phyloP scores from a whole-genome alignment of 2,113 vertebrate genomes.

The Nerophis ophidion region DNA sequence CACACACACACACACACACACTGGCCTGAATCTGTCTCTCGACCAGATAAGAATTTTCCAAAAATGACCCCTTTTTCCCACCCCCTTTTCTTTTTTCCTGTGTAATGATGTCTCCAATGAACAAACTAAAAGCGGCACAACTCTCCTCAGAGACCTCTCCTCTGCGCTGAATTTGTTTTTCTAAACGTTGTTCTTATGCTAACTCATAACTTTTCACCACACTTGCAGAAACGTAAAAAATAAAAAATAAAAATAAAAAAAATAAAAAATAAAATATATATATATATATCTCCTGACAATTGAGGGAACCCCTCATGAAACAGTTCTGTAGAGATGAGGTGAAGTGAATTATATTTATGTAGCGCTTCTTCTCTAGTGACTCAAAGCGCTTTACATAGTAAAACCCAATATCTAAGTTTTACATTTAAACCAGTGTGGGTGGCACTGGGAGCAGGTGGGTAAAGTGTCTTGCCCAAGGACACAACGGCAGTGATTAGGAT shows the following conservation, averaged over 20 bases:
- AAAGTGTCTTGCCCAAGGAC: no score
- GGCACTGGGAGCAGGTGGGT: no score
- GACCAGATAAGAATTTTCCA: constrained; percentile 43
- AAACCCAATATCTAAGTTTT: no score
- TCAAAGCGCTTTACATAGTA: no score
- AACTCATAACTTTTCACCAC: constrained; percentile 18
- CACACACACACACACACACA: constrained; percentile 2
- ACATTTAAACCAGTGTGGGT: no score
- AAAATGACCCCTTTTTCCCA: constrained; percentile 21
- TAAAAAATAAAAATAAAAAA: neutral
- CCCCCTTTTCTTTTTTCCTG: neutral
- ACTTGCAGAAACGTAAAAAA: constrained; percentile 8
- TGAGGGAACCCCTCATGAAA: no score
- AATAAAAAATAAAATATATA: no score
- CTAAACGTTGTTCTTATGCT: constrained; percentile 17
- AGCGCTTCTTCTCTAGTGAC: no score
- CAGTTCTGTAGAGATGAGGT: no score
- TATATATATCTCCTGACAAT: no score
- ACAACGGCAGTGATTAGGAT: no score
- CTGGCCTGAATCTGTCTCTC: constrained; percentile 61
- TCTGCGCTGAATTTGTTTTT: constrained; percentile 17
- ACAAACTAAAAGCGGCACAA: constrained; percentile 27
- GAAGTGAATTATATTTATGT: no score
- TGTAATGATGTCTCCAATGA: constrained; percentile 19
- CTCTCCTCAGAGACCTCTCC: constrained; percentile 28